Evolutionary conservation across 2,113 vertebrate species (phyloP).

Genomic region (cattle (Bos taurus)): ARS-UCD2.0 NC_037336.1:79454501-79455000

Average conservation of each 20-base stretch:
- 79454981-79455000: rapidly evolving
- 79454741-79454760: not conserved
- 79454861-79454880: not conserved
- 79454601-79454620: not conserved
- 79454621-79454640: not conserved
- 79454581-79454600: not conserved
- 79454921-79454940: not conserved
- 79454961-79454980: not conserved
- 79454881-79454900: not conserved
- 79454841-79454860: not conserved
- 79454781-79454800: not conserved
- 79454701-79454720: not conserved
- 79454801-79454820: not conserved
- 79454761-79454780: not conserved
- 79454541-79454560: not conserved
- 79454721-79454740: not conserved
- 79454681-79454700: not conserved
- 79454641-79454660: not conserved
- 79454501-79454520: not conserved
- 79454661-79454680: not conserved
- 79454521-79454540: not conserved
- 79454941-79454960: not conserved
- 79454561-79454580: not conserved
- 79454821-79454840: not conserved
- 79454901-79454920: not conserved